These are phyloP conservation scores for Saguinus midas DNA, from an alignment of 2,113 vertebrate genomes.

Conservation along the genomic window DNA sequence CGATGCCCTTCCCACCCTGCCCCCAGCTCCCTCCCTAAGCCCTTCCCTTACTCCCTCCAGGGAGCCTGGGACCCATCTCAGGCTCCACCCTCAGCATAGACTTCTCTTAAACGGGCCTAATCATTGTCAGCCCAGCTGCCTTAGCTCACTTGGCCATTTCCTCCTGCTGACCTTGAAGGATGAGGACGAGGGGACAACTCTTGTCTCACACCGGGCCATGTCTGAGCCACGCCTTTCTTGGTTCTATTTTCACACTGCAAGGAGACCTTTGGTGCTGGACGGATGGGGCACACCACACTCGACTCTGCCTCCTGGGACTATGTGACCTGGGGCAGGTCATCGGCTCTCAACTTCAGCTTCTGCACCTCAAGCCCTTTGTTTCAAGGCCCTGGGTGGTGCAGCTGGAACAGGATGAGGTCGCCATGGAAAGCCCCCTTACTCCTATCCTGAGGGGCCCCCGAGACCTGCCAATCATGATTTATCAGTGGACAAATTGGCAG, in stretches of 20 bases:
- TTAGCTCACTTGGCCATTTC: background rate
- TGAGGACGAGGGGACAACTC: background rate
- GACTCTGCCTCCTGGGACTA: background rate
- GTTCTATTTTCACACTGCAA: background rate
- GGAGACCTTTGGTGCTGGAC: background rate
- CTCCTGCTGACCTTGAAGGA: background rate
- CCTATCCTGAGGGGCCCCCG: background rate
- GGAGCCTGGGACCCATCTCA: background rate
- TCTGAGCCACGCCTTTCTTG: background rate
- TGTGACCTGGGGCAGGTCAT: background rate
- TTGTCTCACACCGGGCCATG: too few relatives aligned
- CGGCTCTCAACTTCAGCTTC: background rate
- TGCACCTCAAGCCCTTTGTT: background rate
- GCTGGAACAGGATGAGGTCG: background rate
- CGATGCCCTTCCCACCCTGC: accelerated
- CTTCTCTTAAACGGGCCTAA: background rate
- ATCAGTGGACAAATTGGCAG: accelerated
- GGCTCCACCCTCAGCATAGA: background rate
- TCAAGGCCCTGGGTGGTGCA: background rate
- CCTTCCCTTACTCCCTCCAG: too few relatives aligned
- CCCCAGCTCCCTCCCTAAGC: background rate
- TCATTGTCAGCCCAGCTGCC: background rate
- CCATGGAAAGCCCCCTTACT: background rate
- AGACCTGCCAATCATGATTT: accelerated
- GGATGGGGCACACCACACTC: too few relatives aligned